phyloP scores from a whole-genome alignment of 1,140 invertebrate genomes.

The Atta texana region DNA sequence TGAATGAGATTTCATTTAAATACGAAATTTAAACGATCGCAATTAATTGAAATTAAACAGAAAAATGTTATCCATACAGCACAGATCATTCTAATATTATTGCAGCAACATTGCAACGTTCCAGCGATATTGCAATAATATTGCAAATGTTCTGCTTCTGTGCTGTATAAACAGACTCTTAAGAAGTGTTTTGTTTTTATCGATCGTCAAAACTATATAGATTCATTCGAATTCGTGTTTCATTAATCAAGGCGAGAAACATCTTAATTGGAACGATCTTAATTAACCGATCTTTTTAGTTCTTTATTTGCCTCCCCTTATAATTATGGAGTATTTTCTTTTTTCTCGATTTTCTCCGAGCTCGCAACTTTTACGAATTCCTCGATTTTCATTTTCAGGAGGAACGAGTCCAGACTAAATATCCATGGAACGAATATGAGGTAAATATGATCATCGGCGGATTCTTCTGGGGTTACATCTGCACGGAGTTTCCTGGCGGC shows the following conservation, averaged over 20 bases:
- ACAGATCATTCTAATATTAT: too few species aligned
- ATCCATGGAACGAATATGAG: conserved; percentile 90
- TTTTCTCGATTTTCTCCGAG: not conserved
- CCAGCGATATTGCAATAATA: too few species aligned
- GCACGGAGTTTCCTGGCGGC: conserved; percentile 95
- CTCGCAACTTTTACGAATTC: not conserved
- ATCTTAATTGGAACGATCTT: not conserved
- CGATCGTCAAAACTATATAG: not conserved
- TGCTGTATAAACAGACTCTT: not conserved
- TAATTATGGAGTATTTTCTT: not conserved
- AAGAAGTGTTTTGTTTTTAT: not conserved
- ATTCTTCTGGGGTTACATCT: conserved; percentile 96
- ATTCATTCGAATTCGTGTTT: not conserved
- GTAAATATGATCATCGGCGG: conserved; percentile 93
- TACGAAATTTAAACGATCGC: not conserved
- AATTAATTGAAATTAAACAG: not conserved
- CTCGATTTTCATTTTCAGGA: conserved; percentile 46
- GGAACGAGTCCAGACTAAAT: conserved; percentile 84
- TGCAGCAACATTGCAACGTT: too few species aligned
- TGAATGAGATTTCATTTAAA: not conserved
- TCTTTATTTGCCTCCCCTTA: not conserved
- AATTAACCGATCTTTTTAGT: not conserved
- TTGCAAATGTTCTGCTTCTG: too few species aligned
- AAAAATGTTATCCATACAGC: not conserved
- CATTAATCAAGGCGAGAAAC: not conserved